Evolutionary conservation across 2,888 invertebrate species (phyloP), one percentile per base, ranked within the genome.

Genomic region (Ceriagrion tenellum): DNA sequence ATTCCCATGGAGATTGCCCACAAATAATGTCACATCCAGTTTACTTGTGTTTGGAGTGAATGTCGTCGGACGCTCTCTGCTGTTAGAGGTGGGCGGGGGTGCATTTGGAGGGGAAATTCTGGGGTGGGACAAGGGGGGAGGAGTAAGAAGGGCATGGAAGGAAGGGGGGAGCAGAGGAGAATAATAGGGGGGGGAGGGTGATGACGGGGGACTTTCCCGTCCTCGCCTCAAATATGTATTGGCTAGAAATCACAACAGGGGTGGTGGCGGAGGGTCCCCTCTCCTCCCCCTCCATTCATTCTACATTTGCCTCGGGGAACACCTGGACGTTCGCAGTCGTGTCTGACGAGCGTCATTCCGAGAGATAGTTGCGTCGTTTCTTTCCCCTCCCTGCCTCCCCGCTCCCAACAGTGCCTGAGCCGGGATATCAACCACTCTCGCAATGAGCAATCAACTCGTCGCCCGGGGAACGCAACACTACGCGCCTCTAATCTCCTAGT

Each of bases 151-250:
- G 47, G 2, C 8, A 8, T 2, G 47, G 47, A 47, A 2, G 23
- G 26, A 20, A 47, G 47, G 40, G 40, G 12, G 47, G n/a, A 12
- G 6, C 20, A 47, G 35, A 18, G 47, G 89, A 10, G 47, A 47
- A 23, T 20, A 0, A 10, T 2, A 16, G 56, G 56, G 13, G 30
- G 26, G 30, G 40, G 16, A 35, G 59, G 89, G 91, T 12, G 40
- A 63, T 69, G 40, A 93, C 69, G 63, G 63, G 40, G 63, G 47
- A 69, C 69, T 81, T 81, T 81, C 81, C 69, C 81, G 18, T 81
- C 30, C 81, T 10, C 81, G 81, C 81, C 35, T 81, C 81, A 81
- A 81, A 81, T 81, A 81, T 81, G 81, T 81, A 81, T 81, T 35
- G 35, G 81, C 81, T 81, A 81, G n/a, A n/a, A n/a, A 81, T 81